phyloP scores from a whole-genome alignment of 2,113 vertebrate species.

The Polyodon spathula region DNA sequence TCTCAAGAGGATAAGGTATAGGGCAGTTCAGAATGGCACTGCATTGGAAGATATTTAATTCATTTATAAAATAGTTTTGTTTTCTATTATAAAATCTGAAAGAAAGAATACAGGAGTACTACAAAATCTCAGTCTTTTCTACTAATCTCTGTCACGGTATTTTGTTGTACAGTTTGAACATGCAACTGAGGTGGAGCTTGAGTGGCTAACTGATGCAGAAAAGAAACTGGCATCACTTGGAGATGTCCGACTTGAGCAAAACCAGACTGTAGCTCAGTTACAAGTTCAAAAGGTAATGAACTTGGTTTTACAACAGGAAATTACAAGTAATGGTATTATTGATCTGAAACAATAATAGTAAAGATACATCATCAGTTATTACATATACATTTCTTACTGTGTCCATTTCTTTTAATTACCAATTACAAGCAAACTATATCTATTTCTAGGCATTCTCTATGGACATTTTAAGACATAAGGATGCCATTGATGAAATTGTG shows the following conservation, averaged over 20 bases:
- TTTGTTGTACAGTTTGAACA: conserved; percentile 77
- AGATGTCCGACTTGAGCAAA: conserved; percentile 85
- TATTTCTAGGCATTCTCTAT: conserved; percentile 81
- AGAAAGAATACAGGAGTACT: no score
- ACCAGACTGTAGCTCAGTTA: conserved; percentile 83
- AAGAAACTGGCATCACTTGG: conserved; percentile 74
- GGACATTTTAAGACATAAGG: conserved; percentile 94
- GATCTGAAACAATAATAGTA: no score
- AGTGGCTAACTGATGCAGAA: conserved; percentile 81
- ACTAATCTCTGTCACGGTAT: conserved; percentile 31
- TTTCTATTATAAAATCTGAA: no score
- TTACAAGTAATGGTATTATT: no score
- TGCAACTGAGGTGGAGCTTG: conserved; percentile 74
- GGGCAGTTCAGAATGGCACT: no score
- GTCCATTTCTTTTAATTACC: no score
- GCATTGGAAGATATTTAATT: no score
- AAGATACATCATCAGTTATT: no score
- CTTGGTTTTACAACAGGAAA: no score
- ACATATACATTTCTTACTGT: no score
- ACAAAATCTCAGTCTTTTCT: conserved; percentile 16
- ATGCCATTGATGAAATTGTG: conserved; percentile 82
- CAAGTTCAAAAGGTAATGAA: conserved; percentile 89
- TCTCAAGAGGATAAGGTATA: no score
- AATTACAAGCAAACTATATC: conserved; percentile 22
- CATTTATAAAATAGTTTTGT: no score